phyloP scores from a whole-genome alignment of 2,797 vertebrate genomes.

The Acanthornis magna region DNA sequence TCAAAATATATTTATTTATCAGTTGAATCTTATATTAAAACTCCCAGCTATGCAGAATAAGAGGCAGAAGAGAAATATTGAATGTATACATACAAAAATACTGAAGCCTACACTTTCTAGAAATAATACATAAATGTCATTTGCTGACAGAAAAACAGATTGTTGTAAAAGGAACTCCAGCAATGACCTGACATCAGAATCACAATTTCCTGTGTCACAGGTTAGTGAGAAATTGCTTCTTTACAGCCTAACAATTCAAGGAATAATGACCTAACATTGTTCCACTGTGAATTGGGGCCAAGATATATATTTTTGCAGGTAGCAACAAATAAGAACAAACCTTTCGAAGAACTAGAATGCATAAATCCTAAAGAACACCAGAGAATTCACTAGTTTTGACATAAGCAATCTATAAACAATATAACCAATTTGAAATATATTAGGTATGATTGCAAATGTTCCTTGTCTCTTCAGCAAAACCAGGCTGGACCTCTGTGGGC shows the following conservation, averaged over 20 bases:
- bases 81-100: conserved; percentile 32
- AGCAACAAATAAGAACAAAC: conserved; percentile 75
- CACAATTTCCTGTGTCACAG: conserved; percentile 47
- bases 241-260: conserved; percentile 75
- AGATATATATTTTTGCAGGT: conserved; percentile 75
- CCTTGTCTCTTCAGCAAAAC: conserved; percentile 37
- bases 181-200: conserved; percentile 51
- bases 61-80: conserved; percentile 55
- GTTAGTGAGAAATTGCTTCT: conserved; percentile 73
- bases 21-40: conserved; percentile 43
- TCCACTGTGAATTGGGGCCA: conserved; percentile 74
- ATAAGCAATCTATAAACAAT: conserved; percentile 72
- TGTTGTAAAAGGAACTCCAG: conserved; percentile 52
- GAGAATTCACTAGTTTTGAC: conserved; percentile 72
- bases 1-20: conserved; percentile 55
- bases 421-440: conserved; percentile 61
- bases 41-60: conserved; percentile 27
- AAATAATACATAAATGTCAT: conserved; percentile 56
- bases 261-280: conserved; percentile 73
- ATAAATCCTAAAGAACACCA: conserved; percentile 71
- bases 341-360: conserved; percentile 61
- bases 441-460: conserved; percentile 38
- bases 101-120: conserved; percentile 38
- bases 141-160: conserved; percentile 56
- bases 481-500: neutral